These are phyloP conservation scores for Henicopernis longicauda DNA, from an alignment of 2,113 vertebrate genomes.

Conservation along the genomic window DNA sequence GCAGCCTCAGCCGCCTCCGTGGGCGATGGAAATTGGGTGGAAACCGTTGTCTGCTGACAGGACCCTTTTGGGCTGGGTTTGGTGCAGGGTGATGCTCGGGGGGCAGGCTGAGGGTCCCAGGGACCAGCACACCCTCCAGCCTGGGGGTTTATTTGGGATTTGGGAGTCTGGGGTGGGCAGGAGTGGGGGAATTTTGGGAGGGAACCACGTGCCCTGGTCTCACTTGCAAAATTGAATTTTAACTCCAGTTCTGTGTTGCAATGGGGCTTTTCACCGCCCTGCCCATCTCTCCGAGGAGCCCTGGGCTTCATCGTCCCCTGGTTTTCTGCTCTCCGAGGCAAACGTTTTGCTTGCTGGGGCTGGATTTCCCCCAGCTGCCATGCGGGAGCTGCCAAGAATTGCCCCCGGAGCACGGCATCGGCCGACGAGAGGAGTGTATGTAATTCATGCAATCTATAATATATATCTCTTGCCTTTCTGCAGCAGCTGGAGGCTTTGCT, in stretches of 20 bases:
- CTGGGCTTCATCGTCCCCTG: fast-evolving
- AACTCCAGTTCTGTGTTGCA: background rate
- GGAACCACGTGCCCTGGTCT: background rate
- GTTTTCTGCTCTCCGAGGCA: background rate
- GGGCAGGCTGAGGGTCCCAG: too few relatives aligned
- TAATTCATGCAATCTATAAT: too few relatives aligned
- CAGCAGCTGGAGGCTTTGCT: background rate
- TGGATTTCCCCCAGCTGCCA: background rate
- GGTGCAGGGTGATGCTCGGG: background rate
- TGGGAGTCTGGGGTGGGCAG: background rate
- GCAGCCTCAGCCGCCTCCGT: background rate
- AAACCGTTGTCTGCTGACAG: fast-evolving
- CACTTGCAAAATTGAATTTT: background rate
- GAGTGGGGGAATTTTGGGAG: too few relatives aligned
- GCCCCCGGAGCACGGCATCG: background rate
- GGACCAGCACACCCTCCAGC: too few relatives aligned
- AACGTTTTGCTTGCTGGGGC: background rate
- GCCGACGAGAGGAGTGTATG: too few relatives aligned
- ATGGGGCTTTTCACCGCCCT: background rate
- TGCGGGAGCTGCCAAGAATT: background rate
- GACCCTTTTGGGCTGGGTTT: too few relatives aligned
- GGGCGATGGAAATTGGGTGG: background rate
- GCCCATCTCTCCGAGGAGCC: background rate
- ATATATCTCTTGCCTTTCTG: background rate
- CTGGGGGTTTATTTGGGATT: too few relatives aligned